Evolutionary conservation across 2,888 invertebrate genomes (phyloP).

Genomic region (Athetis lepigone): DNA sequence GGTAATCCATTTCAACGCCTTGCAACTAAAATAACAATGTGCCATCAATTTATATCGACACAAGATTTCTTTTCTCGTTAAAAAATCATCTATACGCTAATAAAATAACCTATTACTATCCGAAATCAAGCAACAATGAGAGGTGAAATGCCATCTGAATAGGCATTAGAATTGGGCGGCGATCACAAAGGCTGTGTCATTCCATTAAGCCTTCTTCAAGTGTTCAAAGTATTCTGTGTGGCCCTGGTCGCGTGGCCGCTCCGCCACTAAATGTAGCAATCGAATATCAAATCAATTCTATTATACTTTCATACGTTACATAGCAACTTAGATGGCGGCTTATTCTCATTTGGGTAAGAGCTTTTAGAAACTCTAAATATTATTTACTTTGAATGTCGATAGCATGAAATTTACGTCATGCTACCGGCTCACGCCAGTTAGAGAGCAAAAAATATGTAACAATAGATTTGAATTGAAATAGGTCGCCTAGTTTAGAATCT

Average conservation of each 20-base stretch:
- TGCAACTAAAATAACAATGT: conserved; percentile 67
- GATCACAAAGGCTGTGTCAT: conserved; percentile 89
- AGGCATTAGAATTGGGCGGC: conserved; percentile 91
- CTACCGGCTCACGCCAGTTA: conserved; percentile 29
- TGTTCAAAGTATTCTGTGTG: conserved; percentile 86
- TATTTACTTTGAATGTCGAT: conserved; percentile 53
- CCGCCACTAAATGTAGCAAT: conserved; percentile 77
- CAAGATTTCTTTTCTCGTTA: conserved; percentile 83
- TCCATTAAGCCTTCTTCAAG: conserved; percentile 90
- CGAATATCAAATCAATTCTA: conserved; percentile 88
- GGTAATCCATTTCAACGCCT: conserved; percentile 62
- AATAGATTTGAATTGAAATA: conserved; percentile 27
- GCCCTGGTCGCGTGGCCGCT: conserved; percentile 86
- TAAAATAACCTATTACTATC: conserved; percentile 90
- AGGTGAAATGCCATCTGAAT: conserved; percentile 90
- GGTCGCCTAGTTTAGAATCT: conserved; percentile 13
- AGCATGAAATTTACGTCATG: conserved; percentile 40
- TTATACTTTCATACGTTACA: conserved; percentile 77
- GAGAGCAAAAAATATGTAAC: conserved; percentile 23
- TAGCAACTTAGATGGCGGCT: conserved; percentile 63
- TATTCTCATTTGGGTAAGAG: conserved; percentile 68
- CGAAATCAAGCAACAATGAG: conserved; percentile 90
- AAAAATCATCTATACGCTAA: conserved; percentile 86
- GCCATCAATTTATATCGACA: conserved; percentile 75
- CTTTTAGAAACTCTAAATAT: conserved; percentile 49